Evolutionary conservation across 1,140 invertebrate genomes (phyloP).

Genomic region (Aphelenchoides fujianensis): DNA sequence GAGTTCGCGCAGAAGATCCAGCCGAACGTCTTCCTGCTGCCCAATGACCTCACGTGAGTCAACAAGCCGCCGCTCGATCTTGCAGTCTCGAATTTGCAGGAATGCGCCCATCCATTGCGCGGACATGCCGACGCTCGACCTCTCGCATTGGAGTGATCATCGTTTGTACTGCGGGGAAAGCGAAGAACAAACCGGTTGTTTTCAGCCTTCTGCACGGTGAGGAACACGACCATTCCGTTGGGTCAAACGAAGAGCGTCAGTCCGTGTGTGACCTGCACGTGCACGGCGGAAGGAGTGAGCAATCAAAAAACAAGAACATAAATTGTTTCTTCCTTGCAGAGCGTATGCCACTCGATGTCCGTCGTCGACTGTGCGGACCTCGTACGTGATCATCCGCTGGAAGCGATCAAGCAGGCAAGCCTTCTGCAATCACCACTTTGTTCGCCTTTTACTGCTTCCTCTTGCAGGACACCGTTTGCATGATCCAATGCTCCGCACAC

Average conservation of each 20-base stretch:
- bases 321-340: slow-evolving; percentile 37
- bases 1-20: slow-evolving; percentile 56
- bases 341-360: slow-evolving; percentile 58
- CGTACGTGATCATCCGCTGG: slow-evolving; percentile 46
- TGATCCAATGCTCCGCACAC: slow-evolving; percentile 54
- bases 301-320: not conserved
- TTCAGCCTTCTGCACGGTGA: slow-evolving; percentile 58
- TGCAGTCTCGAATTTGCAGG: slow-evolving; percentile 38
- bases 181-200: slow-evolving; percentile 5
- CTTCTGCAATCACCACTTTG: not conserved
- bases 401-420: slow-evolving; percentile 43
- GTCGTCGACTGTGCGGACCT: slow-evolving; percentile 51
- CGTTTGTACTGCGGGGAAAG: not conserved
- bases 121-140: slow-evolving; percentile 47
- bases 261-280: slow-evolving; percentile 70
- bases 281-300: slow-evolving; percentile 68
- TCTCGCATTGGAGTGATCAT: slow-evolving; percentile 55
- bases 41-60: slow-evolving; percentile 57
- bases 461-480: slow-evolving; percentile 54
- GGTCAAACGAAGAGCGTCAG: slow-evolving; percentile 67
- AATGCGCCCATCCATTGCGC: slow-evolving; percentile 54
- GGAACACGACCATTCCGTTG: slow-evolving; percentile 63
- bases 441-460: not conserved
- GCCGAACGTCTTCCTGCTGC: slow-evolving; percentile 59
- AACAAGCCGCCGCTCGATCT: slow-evolving; percentile 12